These are phyloP conservation scores for Chloroclysta siterata DNA, from an alignment of 2,888 invertebrate genomes.

Conservation along the genomic window DNA sequence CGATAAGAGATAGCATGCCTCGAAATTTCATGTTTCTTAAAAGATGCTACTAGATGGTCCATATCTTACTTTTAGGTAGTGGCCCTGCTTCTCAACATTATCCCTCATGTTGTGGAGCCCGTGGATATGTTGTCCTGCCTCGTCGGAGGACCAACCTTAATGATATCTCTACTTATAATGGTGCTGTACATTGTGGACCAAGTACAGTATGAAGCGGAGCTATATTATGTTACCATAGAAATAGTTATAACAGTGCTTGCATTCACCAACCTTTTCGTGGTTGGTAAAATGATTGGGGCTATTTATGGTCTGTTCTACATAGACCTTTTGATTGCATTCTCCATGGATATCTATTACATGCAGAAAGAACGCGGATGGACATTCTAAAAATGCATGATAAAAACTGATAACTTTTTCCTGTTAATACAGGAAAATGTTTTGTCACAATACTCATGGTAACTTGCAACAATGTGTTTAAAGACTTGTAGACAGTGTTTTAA, in stretches of 20 bases:
- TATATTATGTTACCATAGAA: constrained; percentile 66
- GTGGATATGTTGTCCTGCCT: constrained; percentile 67
- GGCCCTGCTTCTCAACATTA: constrained; percentile 74
- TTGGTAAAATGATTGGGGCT: constrained; percentile 62
- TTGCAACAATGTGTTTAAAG: constrained; percentile 29
- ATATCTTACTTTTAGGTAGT: constrained; percentile 78
- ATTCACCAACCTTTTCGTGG: constrained; percentile 52
- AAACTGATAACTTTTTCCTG: constrained; percentile 34
- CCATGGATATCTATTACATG: constrained; percentile 68
- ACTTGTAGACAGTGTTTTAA: constrained; percentile 36
- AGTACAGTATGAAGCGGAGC: constrained; percentile 71
- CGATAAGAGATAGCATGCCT: constrained; percentile 24
- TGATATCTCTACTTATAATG: constrained; percentile 69
- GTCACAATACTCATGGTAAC: no score
- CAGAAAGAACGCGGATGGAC: constrained; percentile 67
- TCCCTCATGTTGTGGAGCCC: constrained; percentile 73
- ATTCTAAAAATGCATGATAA: constrained; percentile 46
- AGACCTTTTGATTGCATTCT: constrained; percentile 70
- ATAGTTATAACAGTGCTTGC: constrained; percentile 55
- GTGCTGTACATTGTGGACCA: constrained; percentile 77
- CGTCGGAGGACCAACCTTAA: constrained; percentile 73
- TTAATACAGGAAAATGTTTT: constrained; percentile 15
- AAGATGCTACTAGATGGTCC: constrained; percentile 47
- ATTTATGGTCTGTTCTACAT: constrained; percentile 74
- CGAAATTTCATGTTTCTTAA: constrained; percentile 2